Percentiles rank a stretch among this genome's conserved stretches.
Evolutionary conservation across 2,797 vertebrate species (phyloP).

Genomic region (Myioborus miniatus): DNA sequence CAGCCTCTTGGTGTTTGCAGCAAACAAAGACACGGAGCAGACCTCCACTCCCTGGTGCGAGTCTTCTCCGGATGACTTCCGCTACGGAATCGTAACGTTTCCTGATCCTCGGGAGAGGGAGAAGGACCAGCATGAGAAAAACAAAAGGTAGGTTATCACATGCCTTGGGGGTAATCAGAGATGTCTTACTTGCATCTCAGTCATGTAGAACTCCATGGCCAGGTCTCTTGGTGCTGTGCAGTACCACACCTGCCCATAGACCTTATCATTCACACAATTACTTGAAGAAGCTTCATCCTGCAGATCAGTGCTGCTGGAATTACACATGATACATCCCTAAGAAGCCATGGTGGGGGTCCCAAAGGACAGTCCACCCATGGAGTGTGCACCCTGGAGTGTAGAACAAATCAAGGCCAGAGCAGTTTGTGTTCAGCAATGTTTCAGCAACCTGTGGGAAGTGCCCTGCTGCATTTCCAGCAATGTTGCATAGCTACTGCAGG

Average conservation of each 20-base stretch:
- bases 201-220: not conserved
- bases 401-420: not conserved
- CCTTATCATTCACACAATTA: not conserved
- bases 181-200: not conserved
- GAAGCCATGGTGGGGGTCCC: accelerated
- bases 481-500: not conserved
- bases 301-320: not conserved
- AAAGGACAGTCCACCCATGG: accelerated
- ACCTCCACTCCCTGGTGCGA: slow-evolving; percentile 84
- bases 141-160: slow-evolving; percentile 82
- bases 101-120: slow-evolving; percentile 89
- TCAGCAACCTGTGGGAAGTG: not conserved
- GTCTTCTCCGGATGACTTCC: slow-evolving; percentile 90
- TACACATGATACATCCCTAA: not conserved
- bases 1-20: slow-evolving; percentile 54
- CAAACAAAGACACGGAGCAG: slow-evolving; percentile 86
- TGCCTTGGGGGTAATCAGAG: accelerated
- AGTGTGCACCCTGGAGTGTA: not conserved
- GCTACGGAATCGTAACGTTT: slow-evolving; percentile 83
- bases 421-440: not conserved
- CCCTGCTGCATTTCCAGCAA: not conserved
- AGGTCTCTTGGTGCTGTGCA: not conserved
- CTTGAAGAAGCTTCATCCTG: not conserved
- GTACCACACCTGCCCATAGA: not conserved
- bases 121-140: slow-evolving; percentile 94